phyloP scores from a whole-genome alignment of 1,140 invertebrate genomes.

The Helicoverpa zea region DNA sequence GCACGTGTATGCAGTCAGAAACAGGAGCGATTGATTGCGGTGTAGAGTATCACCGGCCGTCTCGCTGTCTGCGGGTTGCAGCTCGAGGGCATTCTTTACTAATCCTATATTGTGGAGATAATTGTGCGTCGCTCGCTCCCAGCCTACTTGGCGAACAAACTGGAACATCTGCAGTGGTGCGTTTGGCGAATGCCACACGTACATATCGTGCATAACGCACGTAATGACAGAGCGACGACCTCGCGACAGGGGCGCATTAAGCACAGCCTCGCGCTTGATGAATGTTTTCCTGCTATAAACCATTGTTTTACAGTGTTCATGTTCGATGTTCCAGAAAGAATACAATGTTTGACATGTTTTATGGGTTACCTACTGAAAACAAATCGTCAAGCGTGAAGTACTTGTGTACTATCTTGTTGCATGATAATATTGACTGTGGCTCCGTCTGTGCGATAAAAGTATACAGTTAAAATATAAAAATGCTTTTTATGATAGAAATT shows the following conservation, averaged over 20 bases:
- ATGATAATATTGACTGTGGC: background rate
- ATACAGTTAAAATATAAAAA: background rate
- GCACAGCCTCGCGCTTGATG: conserved; percentile 53
- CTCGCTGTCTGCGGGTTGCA: conserved; percentile 46
- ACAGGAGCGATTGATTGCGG: conserved; percentile 50
- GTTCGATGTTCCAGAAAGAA: conserved; percentile 59
- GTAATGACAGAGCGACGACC: conserved; percentile 59
- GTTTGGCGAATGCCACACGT: conserved; percentile 40
- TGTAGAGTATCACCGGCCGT: conserved; percentile 50
- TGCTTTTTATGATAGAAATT: background rate
- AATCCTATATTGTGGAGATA: conserved; percentile 46
- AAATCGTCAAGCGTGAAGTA: conserved; percentile 50
- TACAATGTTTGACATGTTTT: conserved; percentile 53
- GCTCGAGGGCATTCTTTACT: conserved; percentile 45
- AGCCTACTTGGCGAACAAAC: conserved; percentile 34
- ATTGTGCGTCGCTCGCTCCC: conserved; percentile 23
- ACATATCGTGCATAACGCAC: conserved; percentile 39
- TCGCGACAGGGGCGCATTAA: conserved; percentile 51
- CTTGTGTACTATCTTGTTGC: conserved; percentile 31
- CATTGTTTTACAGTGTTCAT: conserved; percentile 56
- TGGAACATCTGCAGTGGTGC: conserved; percentile 37
- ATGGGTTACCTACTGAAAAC: conserved; percentile 53
- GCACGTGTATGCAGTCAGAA: conserved; percentile 47
- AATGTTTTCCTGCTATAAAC: conserved; percentile 59
- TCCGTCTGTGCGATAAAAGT: background rate